Evolutionary conservation across 2,888 invertebrate genomes (phyloP), one percentile per base, ranked within the genome.

Genomic region (Drosophila anomelani): DNA sequence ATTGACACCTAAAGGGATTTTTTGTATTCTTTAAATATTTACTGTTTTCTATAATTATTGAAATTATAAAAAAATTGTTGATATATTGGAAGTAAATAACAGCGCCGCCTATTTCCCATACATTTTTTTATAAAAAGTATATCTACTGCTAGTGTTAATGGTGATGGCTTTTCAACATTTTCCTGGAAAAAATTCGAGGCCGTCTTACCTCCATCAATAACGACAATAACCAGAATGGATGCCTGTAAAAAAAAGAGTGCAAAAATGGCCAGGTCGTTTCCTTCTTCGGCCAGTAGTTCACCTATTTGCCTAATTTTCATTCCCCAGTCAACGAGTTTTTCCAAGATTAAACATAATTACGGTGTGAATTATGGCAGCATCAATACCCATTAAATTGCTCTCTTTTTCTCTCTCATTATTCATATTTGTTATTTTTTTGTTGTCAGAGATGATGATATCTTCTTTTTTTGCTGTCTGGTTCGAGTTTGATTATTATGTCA

Each of bases 401-500:
- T 36, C 8, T 8, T 32, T 47, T 55, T 53, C 53, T 60, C 44
- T 58, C 5, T 9, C 8, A 82, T 80, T 80, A 82, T 81, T 71
- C 55, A 79, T 78, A 82, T 72, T 70, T 67, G 8, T 47, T 34
- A 23, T 55, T 43, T 43, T 55, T 23, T 60, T 12, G 20, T 29
- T 3, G 32, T 20, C 41, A 6, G 23, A 20, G 32, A 17, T 54
- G 53, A 51, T 34, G 34, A 20, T 51, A 34, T 51, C 51, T 51
- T 32, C 53, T 44, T 60, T 54, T 39, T 47, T 43, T 34, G 43
- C 34, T 55, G 47, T 51, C 46, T 51, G 53, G 53, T 39, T 34
- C 51, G 32, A 26, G 13, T 55, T 41, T 53, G 75, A 75, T 77
- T 78, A 86, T 85, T 87, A 85, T 86, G 78, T 86, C 85, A 83